Conservation (phyloP, 2,113 vertebrate species). For the Vanacampus margaritifer region DNA sequence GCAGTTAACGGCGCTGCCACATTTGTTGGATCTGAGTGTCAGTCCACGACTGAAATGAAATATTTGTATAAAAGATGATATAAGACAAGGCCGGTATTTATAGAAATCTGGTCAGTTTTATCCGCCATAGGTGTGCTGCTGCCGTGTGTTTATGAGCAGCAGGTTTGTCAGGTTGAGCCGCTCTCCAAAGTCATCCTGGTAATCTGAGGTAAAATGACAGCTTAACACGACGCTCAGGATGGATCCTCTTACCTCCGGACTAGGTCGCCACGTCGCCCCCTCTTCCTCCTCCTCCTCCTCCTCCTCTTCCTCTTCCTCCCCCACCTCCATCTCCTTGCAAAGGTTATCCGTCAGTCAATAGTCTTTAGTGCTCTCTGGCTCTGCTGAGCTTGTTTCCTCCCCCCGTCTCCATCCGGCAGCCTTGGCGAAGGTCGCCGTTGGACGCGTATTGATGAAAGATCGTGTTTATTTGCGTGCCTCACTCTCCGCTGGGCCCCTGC, state of each 20-base stretch:
- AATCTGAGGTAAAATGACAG: conserved; percentile 58
- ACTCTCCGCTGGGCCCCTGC: not conserved
- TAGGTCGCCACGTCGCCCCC: conserved; percentile 22
- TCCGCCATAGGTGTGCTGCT: not conserved
- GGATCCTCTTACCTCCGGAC: conserved; percentile 54
- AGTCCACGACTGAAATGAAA: too few species aligned
- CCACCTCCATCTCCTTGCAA: conserved; percentile 40
- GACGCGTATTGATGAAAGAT: conserved; percentile 42
- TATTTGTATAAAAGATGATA: too few species aligned
- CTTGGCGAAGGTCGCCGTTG: conserved; percentile 38
- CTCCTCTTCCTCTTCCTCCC: conserved; percentile 21
- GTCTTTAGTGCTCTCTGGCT: conserved; percentile 54
- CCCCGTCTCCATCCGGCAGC: conserved; percentile 14
- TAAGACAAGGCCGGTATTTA: not conserved
- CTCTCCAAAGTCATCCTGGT: conserved; percentile 38
- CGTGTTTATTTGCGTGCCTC: conserved; percentile 7
- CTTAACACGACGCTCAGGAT: conserved; percentile 33
- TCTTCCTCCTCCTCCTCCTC: conserved; percentile 14
- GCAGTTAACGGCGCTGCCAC: not conserved
- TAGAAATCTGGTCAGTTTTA: not conserved
- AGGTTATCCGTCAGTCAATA: conserved; percentile 68
- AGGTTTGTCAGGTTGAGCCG: conserved; percentile 48
- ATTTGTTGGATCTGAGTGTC: too few species aligned
- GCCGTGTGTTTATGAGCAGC: conserved; percentile 20
- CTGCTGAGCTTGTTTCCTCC: conserved; percentile 28